Evolutionary conservation across 2,888 invertebrate species (phyloP).

Genomic region (Idaea dimidiata): DNA sequence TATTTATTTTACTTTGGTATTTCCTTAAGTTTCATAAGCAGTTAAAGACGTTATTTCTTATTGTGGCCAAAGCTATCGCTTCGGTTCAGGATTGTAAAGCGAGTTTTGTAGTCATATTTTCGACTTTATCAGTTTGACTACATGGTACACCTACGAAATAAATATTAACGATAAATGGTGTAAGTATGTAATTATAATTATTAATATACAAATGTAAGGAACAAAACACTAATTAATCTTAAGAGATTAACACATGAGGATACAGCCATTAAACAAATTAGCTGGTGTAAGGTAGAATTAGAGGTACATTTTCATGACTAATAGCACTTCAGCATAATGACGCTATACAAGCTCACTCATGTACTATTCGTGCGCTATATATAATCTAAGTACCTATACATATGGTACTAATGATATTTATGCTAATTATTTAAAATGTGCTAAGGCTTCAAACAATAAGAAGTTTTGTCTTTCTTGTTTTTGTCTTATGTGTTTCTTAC

Average conservation of each 20-base stretch:
- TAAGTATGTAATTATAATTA: conserved; percentile 4
- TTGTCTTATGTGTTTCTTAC: too few relatives aligned
- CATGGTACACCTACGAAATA: not conserved
- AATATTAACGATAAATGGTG: not conserved
- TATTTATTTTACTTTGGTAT: too few relatives aligned
- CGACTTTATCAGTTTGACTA: not conserved
- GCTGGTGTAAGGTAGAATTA: conserved; percentile 33
- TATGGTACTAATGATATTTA: too few relatives aligned
- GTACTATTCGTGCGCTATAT: not conserved
- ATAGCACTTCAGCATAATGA: conserved; percentile 4
- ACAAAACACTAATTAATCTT: conserved; percentile 29
- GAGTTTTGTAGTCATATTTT: too few relatives aligned
- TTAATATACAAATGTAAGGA: conserved; percentile 20
- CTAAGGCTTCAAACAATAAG: too few relatives aligned
- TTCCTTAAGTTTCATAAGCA: too few relatives aligned
- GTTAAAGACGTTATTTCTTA: too few relatives aligned
- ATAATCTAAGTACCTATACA: not conserved
- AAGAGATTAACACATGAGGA: conserved; percentile 23
- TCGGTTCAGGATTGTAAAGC: too few relatives aligned
- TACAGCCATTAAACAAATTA: conserved; percentile 47
- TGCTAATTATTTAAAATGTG: too few relatives aligned
- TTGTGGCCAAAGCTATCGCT: too few relatives aligned
- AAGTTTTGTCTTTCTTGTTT: too few relatives aligned
- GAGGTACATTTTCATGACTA: conserved; percentile 7
- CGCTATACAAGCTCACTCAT: not conserved